Conservation (phyloP, 2,797 vertebrate species). For the Dendrocincla tyrannina region DNA sequence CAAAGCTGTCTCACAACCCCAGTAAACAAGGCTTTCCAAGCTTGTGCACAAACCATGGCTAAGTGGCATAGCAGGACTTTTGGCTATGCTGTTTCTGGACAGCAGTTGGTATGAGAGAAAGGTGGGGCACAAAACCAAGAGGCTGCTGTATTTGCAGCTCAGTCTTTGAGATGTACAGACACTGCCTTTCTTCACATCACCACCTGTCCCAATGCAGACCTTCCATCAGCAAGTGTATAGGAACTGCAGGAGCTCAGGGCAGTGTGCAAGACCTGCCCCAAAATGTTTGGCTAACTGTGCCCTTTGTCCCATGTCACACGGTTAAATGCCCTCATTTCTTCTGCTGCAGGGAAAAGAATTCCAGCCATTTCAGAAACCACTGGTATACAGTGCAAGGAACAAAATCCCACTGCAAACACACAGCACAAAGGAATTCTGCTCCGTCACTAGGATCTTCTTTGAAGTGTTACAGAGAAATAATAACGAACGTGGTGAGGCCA, state of each 20-base stretch:
- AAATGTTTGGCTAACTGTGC: neutral
- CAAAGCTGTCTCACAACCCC: neutral
- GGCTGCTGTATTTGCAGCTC: neutral
- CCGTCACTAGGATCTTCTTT: neutral
- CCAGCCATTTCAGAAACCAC: neutral
- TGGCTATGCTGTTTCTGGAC: neutral
- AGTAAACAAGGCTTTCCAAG: neutral
- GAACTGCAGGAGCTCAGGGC: neutral
- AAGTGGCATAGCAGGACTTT: neutral
- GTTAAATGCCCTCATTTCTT: neutral
- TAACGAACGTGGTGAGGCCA: neutral
- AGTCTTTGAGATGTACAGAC: neutral
- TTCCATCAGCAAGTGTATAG: neutral
- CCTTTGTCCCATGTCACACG: neutral
- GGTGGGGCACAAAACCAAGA: accelerated
- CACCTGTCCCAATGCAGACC: neutral
- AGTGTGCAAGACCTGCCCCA: neutral
- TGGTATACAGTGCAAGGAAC: neutral
- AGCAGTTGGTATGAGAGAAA: neutral
- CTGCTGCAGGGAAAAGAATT: neutral
- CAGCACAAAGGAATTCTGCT: neutral
- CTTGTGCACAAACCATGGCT: neutral
- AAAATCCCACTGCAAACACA: neutral
- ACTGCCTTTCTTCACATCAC: neutral
- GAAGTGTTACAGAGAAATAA: neutral